A percentile compares a stretch with the other conserved stretches of the same genome.
These are phyloP conservation scores for Ctenopoma kingsleyae DNA, from an alignment of 2,797 vertebrate genomes.

Conservation along the genomic window DNA sequence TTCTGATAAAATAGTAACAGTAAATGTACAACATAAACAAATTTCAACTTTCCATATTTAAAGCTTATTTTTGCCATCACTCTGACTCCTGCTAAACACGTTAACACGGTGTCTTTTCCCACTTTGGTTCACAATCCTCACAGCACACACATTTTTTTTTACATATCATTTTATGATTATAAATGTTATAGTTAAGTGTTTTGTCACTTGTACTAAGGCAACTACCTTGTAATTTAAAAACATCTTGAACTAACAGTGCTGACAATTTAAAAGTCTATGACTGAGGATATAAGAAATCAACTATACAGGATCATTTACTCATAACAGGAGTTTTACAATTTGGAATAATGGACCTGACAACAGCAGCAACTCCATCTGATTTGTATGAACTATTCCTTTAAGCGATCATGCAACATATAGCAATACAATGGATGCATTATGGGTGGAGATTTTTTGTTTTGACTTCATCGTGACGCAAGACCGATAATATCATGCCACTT, in stretches of 20 bases:
- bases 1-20: conserved; percentile 15
- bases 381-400: neutral
- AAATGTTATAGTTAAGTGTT: neutral
- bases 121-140: conserved; percentile 6
- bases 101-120: too few relatives aligned
- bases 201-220: neutral
- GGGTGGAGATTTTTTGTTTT: conserved; percentile 65
- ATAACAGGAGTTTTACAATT: neutral
- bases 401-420: conserved; percentile 41
- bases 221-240: neutral
- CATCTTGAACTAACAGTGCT: neutral
- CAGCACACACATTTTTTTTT: neutral
- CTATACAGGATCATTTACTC: neutral
- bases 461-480: conserved; percentile 66
- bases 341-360: neutral
- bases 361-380: conserved; percentile 2
- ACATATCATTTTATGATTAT: neutral
- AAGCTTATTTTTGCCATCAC: neutral
- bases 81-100: neutral
- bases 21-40: neutral
- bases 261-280: neutral
- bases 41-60: neutral
- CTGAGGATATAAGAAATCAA: neutral
- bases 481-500: conserved; percentile 56
- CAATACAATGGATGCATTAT: conserved; percentile 53